Conservation (phyloP, 1,140 invertebrate genomes). For the Drosophila pruinosa region DNA sequence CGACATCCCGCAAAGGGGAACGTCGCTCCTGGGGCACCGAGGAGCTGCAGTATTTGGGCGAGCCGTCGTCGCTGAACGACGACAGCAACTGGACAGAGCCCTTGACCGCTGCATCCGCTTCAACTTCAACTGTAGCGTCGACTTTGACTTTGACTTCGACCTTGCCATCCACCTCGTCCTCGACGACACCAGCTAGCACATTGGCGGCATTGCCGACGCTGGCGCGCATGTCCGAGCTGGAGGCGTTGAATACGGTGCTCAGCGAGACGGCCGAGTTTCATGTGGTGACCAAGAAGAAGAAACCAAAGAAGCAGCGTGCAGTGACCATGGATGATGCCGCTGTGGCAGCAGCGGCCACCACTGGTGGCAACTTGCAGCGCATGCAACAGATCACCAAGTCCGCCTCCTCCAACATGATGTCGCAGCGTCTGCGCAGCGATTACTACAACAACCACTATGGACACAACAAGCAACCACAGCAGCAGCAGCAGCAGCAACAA, state of each 20-base stretch:
- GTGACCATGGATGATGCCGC: conserved; percentile 79
- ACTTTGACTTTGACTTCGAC: too few species aligned
- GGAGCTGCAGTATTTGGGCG: conserved; percentile 82
- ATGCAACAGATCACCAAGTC: conserved; percentile 70
- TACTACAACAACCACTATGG: conserved; percentile 37
- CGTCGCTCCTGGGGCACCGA: conserved; percentile 87
- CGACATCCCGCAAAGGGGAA: conserved; percentile 81
- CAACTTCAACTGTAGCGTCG: background rate
- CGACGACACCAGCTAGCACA: background rate
- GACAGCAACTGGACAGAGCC: conserved; percentile 6
- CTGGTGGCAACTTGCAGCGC: conserved; percentile 63
- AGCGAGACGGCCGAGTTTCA: conserved; percentile 86
- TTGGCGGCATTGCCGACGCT: conserved; percentile 34
- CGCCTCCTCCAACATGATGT: conserved; percentile 67
- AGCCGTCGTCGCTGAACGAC: conserved; percentile 28
- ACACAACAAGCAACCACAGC: conserved; percentile 24
- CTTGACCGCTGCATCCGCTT: background rate
- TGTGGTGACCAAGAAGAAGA: conserved; percentile 88
- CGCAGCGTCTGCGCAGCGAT: conserved; percentile 44
- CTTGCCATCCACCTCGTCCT: background rate
- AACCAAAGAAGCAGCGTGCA: conserved; percentile 86
- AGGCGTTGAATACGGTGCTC: conserved; percentile 65
- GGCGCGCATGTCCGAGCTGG: conserved; percentile 66
- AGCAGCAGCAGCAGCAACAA: conserved; percentile 32
- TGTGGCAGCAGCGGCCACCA: conserved; percentile 50